Evolutionary conservation across 2,797 vertebrate genomes (phyloP), one percentile per base, ranked within the genome.

Genomic region (Myripristis murdjan): DNA sequence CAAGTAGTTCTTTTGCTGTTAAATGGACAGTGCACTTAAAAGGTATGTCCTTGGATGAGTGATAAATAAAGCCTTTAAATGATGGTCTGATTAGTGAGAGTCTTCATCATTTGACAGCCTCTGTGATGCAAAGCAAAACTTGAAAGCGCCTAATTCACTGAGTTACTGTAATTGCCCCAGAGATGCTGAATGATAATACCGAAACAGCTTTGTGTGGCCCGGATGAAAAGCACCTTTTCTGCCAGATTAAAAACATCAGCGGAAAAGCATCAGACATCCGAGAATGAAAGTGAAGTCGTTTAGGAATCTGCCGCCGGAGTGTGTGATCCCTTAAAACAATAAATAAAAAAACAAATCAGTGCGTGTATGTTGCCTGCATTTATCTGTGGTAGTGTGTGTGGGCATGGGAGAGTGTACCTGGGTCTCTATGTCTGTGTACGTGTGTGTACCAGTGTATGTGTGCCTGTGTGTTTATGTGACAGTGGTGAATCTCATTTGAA

Each of bases 401-500:
- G 20, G 11, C 44, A 35, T 12, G 55, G 48, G 35, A 33, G 15
- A 6, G 2, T 15, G 28, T n/a, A 46, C 59, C 43, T 24, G 24
- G 28, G 49, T 56, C 59, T 56, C 12, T 39, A 35, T 60, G 35
- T 57, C 7, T 31, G 28, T 28, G 54, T 26, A 26, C n/a, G 7
- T 60, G 12, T 47, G 28, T 23, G 3, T 9, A 5, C 51, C 18
- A n/a, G 44, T 26, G 24, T 26, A 43, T 37, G 5, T 10, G 41
- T 22, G 11, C 44, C 35, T 12, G 55, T 53, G 55, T 24, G 59
- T 73, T 60, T 47, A 55, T 44, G 9, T 10, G 33, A 35, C 8
- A 35, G 33, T 2, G 9, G 67, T 76, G 70, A 87, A 85, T 88
- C 91, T 92, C 79, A 90, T 92, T 89, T 90, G 46, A 82, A 76